phyloP scores from a whole-genome alignment of 2,888 invertebrate species.

The Lysandra bellargus region DNA sequence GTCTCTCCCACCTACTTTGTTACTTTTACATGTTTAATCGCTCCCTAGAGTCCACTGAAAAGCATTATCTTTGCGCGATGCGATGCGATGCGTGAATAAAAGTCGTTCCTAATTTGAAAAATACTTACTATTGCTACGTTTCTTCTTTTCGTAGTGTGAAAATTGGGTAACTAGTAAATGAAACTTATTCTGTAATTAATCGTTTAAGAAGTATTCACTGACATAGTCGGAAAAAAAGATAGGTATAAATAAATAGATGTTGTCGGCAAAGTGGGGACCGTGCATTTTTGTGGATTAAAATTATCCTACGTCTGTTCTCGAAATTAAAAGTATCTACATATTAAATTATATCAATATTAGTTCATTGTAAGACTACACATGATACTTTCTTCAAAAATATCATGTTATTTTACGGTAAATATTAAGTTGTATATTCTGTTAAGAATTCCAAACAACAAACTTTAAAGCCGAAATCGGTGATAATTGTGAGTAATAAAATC shows the following conservation, averaged over 20 bases:
- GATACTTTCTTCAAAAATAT: too few relatives aligned
- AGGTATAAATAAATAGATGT: too few relatives aligned
- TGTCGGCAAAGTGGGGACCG: background rate
- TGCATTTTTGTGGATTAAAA: background rate
- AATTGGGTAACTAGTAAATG: too few relatives aligned
- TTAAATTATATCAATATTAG: background rate
- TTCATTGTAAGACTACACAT: too few relatives aligned
- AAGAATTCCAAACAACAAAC: constrained; percentile 33
- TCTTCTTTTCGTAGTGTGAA: too few relatives aligned
- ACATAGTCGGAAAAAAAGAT: too few relatives aligned
- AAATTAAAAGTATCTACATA: background rate
- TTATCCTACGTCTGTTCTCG: background rate
- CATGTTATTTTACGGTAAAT: background rate
- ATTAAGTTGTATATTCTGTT: background rate
- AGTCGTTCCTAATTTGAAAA: background rate
- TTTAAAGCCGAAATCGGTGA: constrained; percentile 37
- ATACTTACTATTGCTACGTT: background rate
- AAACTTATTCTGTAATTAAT: too few relatives aligned
- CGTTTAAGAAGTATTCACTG: too few relatives aligned
- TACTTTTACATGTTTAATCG: constrained; percentile 79
- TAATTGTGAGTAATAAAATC: constrained; percentile 71
- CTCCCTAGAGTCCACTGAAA: constrained; percentile 54
- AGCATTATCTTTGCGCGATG: background rate
- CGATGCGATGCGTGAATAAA: background rate
- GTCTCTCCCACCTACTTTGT: constrained; percentile 68